These are phyloP conservation scores for Chlamydotis undulata DNA, from an alignment of 2,113 vertebrate species.

Conservation along the genomic window DNA sequence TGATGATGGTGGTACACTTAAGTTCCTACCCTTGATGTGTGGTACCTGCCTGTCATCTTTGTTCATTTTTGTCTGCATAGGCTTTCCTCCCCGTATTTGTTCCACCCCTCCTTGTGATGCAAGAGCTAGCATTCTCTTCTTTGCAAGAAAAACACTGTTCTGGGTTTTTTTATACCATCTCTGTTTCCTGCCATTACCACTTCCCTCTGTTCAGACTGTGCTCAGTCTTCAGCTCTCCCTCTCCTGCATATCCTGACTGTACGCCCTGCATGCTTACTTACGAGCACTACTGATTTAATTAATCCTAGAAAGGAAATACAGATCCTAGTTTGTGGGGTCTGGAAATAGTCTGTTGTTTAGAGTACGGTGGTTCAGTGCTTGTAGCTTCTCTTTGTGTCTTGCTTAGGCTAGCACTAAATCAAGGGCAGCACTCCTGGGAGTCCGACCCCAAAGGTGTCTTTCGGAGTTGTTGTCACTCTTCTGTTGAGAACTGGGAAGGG, in stretches of 20 bases:
- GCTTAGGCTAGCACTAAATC: background rate
- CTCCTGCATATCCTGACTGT: background rate
- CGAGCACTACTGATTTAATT: background rate
- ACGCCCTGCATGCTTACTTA: background rate
- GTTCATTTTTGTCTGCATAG: background rate
- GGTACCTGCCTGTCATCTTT: background rate
- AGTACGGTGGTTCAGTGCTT: background rate
- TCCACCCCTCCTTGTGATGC: background rate
- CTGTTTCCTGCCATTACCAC: background rate
- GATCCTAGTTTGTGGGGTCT: background rate
- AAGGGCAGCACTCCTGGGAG: background rate
- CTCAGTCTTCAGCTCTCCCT: background rate
- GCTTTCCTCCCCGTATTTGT: background rate
- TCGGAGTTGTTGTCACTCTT: background rate
- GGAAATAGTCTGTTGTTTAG: background rate
- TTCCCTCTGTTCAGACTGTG: background rate
- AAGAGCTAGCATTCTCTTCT: background rate
- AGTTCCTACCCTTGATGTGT: background rate
- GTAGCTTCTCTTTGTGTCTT: background rate
- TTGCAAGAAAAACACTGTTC: background rate
- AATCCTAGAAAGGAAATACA: background rate
- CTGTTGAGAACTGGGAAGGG: background rate
- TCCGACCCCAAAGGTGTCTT: background rate
- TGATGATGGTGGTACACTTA: background rate
- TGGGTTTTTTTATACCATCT: fast-evolving